A percentile compares a stretch with the other conserved stretches of the same genome.
phyloP scores from a whole-genome alignment of 2,888 invertebrate genomes.

The Doris montereyensis region DNA sequence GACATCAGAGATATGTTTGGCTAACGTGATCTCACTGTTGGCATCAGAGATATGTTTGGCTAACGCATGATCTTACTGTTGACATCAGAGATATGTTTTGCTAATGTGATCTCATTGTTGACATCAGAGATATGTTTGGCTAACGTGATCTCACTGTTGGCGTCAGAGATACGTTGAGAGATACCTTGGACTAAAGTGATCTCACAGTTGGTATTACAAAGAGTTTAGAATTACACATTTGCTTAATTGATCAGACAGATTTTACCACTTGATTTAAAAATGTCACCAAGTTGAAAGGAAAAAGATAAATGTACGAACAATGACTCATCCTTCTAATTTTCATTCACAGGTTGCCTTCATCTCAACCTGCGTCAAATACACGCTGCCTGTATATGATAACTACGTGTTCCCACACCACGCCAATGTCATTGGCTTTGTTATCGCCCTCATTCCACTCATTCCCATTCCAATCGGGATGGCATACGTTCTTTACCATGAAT shows the following conservation, averaged over 20 bases:
- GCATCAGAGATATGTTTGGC: no score
- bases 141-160: no score
- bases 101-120: no score
- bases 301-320: not conserved
- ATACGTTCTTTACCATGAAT: conserved; percentile 48
- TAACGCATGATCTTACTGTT: no score
- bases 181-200: no score
- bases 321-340: not conserved
- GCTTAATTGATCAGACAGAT: not conserved
- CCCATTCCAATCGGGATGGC: conserved; percentile 59
- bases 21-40: no score
- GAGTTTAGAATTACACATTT: no score
- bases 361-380: conserved; percentile 60
- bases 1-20: no score
- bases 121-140: no score
- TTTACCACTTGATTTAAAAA: not conserved
- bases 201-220: no score
- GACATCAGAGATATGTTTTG: no score
- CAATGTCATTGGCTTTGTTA: conserved; percentile 61
- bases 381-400: conserved; percentile 63
- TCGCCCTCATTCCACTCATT: conserved; percentile 60
- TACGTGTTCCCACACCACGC: conserved; percentile 69
- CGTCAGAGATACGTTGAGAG: no score
- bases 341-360: conserved; percentile 58
- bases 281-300: not conserved